Conservation (phyloP, 2,797 vertebrate genomes). For the Urosaurus nigricauda region DNA sequence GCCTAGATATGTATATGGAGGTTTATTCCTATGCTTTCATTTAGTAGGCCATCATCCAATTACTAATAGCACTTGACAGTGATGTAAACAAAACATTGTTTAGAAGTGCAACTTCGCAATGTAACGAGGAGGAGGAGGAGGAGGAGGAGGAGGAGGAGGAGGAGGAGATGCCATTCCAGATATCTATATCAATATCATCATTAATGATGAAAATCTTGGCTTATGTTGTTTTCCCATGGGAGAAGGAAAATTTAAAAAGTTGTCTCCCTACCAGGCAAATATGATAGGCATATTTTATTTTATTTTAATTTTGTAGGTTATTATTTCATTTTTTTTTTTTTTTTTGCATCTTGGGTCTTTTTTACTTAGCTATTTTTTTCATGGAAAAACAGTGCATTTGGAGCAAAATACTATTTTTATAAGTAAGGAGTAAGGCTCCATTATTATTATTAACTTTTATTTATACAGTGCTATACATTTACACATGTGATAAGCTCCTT, state of each 20-base stretch:
- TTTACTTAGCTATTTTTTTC: too few relatives aligned
- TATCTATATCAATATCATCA: not conserved
- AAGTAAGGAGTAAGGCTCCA: too few relatives aligned
- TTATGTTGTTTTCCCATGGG: too few relatives aligned
- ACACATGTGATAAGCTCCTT: too few relatives aligned
- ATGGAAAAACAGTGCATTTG: too few relatives aligned
- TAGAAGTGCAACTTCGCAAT: not conserved
- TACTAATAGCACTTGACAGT: not conserved
- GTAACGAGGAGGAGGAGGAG: too few relatives aligned
- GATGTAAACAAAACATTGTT: not conserved
- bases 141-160: not conserved
- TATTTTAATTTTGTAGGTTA: not conserved
- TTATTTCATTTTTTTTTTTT: not conserved
- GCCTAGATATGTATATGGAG: not conserved
- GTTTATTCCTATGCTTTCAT: not conserved
- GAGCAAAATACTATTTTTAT: not conserved
- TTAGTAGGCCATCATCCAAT: not conserved
- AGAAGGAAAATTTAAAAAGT: too few relatives aligned
- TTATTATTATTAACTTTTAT: too few relatives aligned
- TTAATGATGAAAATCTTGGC: not conserved
- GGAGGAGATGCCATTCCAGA: not conserved
- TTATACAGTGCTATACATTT: too few relatives aligned
- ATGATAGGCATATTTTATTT: not conserved
- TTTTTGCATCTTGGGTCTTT: not conserved
- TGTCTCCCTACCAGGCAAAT: too few relatives aligned